A percentile compares a stretch with the other conserved stretches of the same genome.
Evolutionary conservation across 2,888 invertebrate species (phyloP).

Genomic region (Cantharis flavilabris): DNA sequence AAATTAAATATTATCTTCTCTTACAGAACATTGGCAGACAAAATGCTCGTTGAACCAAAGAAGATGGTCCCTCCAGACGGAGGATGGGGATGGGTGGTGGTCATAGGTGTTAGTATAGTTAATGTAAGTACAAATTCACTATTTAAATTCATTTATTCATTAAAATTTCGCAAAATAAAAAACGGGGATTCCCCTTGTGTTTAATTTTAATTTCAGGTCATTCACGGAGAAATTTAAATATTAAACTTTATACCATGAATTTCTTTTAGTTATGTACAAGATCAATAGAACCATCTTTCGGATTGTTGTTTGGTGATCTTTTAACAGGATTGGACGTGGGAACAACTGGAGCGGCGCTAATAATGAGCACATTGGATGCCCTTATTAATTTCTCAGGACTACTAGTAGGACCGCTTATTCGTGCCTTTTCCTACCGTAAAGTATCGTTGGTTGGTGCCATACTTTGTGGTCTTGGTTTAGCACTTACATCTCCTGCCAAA

Average conservation of each 20-base stretch:
- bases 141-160: not conserved
- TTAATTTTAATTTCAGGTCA: not conserved
- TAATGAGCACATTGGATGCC: slow-evolving; percentile 76
- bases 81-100: slow-evolving; percentile 89
- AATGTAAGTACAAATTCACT: slow-evolving; percentile 68
- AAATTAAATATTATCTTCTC: not conserved
- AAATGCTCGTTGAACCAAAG: slow-evolving; percentile 50
- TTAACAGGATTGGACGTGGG: slow-evolving; percentile 70
- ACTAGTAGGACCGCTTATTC: slow-evolving; percentile 76
- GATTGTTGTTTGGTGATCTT: slow-evolving; percentile 76
- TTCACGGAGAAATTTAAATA: not conserved
- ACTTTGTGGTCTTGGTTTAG: slow-evolving; percentile 69
- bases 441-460: slow-evolving; percentile 70
- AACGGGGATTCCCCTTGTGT: not conserved
- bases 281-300: slow-evolving; percentile 81
- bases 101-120: slow-evolving; percentile 80
- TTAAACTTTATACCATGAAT: not conserved
- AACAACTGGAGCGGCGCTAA: slow-evolving; percentile 75
- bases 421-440: slow-evolving; percentile 75
- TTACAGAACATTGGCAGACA: slow-evolving; percentile 25
- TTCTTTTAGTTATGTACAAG: slow-evolving; percentile 73
- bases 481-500: slow-evolving; percentile 69
- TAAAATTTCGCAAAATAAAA: not conserved
- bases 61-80: slow-evolving; percentile 82
- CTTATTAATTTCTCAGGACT: slow-evolving; percentile 80